Base-by-base conservation (phyloP, 2,113 vertebrate species). In the Chloropsis hardwickii region DNA sequence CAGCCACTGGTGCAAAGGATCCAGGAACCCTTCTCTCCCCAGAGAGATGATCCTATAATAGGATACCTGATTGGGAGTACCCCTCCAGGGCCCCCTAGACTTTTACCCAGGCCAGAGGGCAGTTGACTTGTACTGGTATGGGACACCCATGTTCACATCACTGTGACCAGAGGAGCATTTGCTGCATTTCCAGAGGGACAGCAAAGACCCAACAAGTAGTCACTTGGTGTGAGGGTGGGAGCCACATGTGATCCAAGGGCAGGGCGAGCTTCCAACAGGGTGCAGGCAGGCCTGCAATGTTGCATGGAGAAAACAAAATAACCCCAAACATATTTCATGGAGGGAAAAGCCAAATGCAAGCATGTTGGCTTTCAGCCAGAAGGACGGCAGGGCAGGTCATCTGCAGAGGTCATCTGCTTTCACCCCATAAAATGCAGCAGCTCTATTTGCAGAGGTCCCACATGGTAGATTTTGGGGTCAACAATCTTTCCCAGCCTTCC, bases 241-340 rank as follows among this genome's bases (percentile, higher is more conserved):
- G 15, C 19, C 31, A 39, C 77, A 28, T 1, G 4, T 0, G 0
- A 45, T 25, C 29, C 24, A 12, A 81, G 29, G 29, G 39, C 61
- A 81, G 76, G 28, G 18, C 0, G 0, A 92, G 27, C 27, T 93
- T 90, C 79, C 57, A 90, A 27, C 4, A 19, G 33, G 31, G 44
- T 76, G 20, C 64, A 73, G 64, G 35, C 19, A 90, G 57, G 27
- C 44, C 44, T 85, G 57, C 23, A 67, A 35, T 29, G 78, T 6
- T 58, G 12, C 18, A 66, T 17, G 24, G n/a, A 73, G 18, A 28
- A 91, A 82, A 78, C 17, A 24, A 51, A 57, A 37, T 47, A 51
- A 12, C 5, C 24, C 39, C 14, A 22, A 21, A 24, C 0, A 2
- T 27, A 47, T 76, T 90, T 88, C 86, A 90, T 88, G 58, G 50